Evolutionary conservation across 1,140 invertebrate genomes (phyloP), one percentile per base, ranked within the genome.

Genomic region (Drosophila burlai): DNA sequence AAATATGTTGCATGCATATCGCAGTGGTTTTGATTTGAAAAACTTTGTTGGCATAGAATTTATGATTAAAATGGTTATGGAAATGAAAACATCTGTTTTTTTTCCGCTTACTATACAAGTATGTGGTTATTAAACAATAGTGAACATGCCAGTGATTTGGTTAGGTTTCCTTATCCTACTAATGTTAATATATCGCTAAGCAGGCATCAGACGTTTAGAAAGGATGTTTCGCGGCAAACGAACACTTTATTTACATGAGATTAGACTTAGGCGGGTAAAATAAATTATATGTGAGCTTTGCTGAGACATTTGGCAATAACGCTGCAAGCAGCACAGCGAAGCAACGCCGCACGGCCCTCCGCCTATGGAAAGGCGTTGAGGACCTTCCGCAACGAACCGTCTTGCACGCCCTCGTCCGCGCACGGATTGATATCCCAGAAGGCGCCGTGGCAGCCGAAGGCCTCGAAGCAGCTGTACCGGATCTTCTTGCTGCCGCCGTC

Each of bases 351-450:
- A 50, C 13, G 31, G n/a, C 6, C 21, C 16, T 18, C 6, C n/a
- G 52, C 24, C 42, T 68, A 76, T 10, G 42, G 36, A 13, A 42
- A 68, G 42, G 74, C 38, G 40, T 24, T 31, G 21, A 81, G 52
- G 38, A 85, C 45, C 34, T 52, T 38, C 54, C 50, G 16, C n/a
- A 92, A 59, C 47, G 69, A 58, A 67, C 59, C 60, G 31, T 94
- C 76, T 7, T 94, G 93, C 24, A 60, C 94, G 10, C 26, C 11
- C 92, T 94, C 82, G 40, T 92, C 81, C 11, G 94, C 93, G 81
- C 96, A 96, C 0, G 95, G 95, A 80, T 94, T 95, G 0, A 93
- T 83, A 71, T 94, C 95, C 94, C 95, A 95, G 77, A 95, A 95
- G 16, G 95, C 93, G 5, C 94, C 95, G 2, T 94, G 93, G 87